A percentile compares a stretch with the other conserved stretches of the same genome.
phyloP scores from a whole-genome alignment of 2,888 invertebrate species.

The Palloptera scutellata region DNA sequence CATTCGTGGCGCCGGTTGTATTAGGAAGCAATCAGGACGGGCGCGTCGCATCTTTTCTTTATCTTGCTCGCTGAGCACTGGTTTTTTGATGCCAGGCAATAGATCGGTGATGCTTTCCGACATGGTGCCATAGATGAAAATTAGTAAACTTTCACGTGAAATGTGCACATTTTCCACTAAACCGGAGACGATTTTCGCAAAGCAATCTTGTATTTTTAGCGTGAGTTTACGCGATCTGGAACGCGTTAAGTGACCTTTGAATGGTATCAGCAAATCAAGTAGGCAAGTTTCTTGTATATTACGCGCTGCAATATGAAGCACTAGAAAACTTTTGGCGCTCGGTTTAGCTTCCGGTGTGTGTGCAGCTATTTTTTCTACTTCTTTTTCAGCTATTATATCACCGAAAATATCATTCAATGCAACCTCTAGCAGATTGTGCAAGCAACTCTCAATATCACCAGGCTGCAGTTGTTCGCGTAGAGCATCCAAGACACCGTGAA shows the following conservation, averaged over 20 bases:
- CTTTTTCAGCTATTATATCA: slow-evolving; percentile 87
- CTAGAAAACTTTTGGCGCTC: slow-evolving; percentile 85
- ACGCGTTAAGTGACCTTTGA: slow-evolving; percentile 79
- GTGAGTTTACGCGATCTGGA: slow-evolving; percentile 83
- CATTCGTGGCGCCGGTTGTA: slow-evolving; percentile 77
- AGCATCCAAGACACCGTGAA: slow-evolving; percentile 81
- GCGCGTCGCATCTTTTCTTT: slow-evolving; percentile 67
- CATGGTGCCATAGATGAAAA: slow-evolving; percentile 82
- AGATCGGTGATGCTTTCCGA: slow-evolving; percentile 83
- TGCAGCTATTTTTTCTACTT: slow-evolving; percentile 81
- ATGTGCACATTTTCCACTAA: slow-evolving; percentile 84
- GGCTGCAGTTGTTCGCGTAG: slow-evolving; percentile 75
- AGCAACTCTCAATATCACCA: slow-evolving; percentile 80
- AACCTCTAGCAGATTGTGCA: slow-evolving; percentile 81
- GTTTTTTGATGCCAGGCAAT: slow-evolving; percentile 67
- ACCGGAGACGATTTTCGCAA: slow-evolving; percentile 81
- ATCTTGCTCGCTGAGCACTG: slow-evolving; percentile 66
- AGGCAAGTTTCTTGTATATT: slow-evolving; percentile 80
- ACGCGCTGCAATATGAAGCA: slow-evolving; percentile 81
- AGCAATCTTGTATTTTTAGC: slow-evolving; percentile 80
- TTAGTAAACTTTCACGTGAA: slow-evolving; percentile 74
- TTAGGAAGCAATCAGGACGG: slow-evolving; percentile 79
- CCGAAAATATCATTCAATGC: slow-evolving; percentile 91
- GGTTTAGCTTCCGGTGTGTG: slow-evolving; percentile 85
- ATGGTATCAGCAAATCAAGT: slow-evolving; percentile 79